Conservation (phyloP, 2,888 invertebrate genomes). For the Heliconius ismenius region DNA sequence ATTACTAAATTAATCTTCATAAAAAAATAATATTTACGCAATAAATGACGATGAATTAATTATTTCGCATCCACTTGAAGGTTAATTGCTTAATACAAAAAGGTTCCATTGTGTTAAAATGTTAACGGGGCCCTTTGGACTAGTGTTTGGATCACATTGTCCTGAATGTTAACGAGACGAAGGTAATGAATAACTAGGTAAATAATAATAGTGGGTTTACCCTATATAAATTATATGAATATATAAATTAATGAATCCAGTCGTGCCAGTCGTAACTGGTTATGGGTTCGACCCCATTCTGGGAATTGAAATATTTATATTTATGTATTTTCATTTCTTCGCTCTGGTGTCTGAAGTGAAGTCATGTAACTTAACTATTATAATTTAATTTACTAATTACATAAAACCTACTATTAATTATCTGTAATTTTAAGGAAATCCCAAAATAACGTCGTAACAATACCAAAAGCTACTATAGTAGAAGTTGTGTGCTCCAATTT, state of each 20-base stretch:
- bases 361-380: too few relatives aligned
- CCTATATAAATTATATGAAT: too few relatives aligned
- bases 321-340: too few relatives aligned
- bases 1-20: background rate
- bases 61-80: slow-evolving; percentile 54
- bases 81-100: slow-evolving; percentile 58
- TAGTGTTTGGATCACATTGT: slow-evolving; percentile 59
- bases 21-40: slow-evolving; percentile 10
- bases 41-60: slow-evolving; percentile 49
- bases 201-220: slow-evolving; percentile 48
- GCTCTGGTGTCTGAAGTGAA: too few relatives aligned
- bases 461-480: slow-evolving; percentile 6
- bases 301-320: too few relatives aligned
- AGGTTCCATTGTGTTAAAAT: slow-evolving; percentile 56
- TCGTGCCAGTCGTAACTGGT: too few relatives aligned
- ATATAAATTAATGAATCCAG: too few relatives aligned
- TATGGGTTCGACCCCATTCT: too few relatives aligned
- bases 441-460: slow-evolving; percentile 8
- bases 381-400: too few relatives aligned
- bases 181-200: slow-evolving; percentile 46
- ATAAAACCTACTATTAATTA: too few relatives aligned
- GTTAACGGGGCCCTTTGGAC: slow-evolving; percentile 60
- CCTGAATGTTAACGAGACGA: slow-evolving; percentile 57
- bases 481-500: slow-evolving; percentile 50
- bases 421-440: slow-evolving; percentile 2